phyloP scores from a whole-genome alignment of 2,797 vertebrate genomes.

The Leptoclinus maculatus region DNA sequence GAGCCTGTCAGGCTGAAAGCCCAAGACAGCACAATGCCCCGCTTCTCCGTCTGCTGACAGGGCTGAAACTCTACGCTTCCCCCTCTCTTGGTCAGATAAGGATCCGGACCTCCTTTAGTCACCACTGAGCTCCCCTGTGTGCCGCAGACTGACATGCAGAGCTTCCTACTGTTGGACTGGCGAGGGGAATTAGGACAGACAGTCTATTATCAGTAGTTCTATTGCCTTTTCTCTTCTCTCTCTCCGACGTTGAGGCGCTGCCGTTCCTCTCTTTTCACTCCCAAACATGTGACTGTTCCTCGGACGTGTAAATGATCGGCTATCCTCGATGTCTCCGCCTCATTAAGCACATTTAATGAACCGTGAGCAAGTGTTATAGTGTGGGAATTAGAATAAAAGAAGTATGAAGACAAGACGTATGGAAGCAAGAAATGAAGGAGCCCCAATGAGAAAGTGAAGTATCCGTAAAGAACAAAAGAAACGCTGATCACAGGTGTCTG shows the following conservation, averaged over 20 bases:
- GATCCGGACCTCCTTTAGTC: slow-evolving; percentile 66
- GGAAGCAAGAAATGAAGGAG: slow-evolving; percentile 14
- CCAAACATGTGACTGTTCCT: slow-evolving; percentile 46
- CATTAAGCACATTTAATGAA: slow-evolving; percentile 65
- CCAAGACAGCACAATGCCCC: slow-evolving; percentile 22
- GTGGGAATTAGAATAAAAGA: slow-evolving; percentile 13
- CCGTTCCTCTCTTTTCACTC: slow-evolving; percentile 49
- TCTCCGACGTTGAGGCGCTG: slow-evolving; percentile 49
- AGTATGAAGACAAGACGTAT: neutral
- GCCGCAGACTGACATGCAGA: slow-evolving; percentile 35
- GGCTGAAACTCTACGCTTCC: slow-evolving; percentile 56
- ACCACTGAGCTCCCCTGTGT: slow-evolving; percentile 39
- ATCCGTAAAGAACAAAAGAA: slow-evolving; percentile 17
- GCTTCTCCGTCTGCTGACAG: slow-evolving; percentile 61
- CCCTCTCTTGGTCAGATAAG: slow-evolving; percentile 65
- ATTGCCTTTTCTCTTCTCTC: slow-evolving; percentile 41
- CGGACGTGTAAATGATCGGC: slow-evolving; percentile 67
- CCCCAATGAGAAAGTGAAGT: slow-evolving; percentile 19
- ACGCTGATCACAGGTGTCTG: neutral
- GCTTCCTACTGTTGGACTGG: slow-evolving; percentile 65
- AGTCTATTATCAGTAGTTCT: slow-evolving; percentile 67
- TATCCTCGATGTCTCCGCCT: slow-evolving; percentile 56
- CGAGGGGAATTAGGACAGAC: slow-evolving; percentile 64
- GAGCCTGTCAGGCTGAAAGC: slow-evolving; percentile 46
- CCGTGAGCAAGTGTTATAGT: slow-evolving; percentile 34